Evolutionary conservation across 2,888 invertebrate species (phyloP).

Genomic region (Lithophane leautieri): DNA sequence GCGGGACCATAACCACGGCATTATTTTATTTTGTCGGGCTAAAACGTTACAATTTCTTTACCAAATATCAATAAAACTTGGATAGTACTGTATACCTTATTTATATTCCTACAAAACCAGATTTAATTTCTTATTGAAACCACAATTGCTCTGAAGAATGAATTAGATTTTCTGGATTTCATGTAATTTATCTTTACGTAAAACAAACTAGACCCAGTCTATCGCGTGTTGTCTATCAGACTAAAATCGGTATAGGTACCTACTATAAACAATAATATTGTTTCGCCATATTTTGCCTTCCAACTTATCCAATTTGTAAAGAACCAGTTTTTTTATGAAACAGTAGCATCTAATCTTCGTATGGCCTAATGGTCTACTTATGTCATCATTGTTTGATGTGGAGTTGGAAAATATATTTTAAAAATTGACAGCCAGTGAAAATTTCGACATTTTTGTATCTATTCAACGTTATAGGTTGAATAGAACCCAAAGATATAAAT

Average conservation of each 20-base stretch:
- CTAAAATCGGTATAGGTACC: slow-evolving; percentile 27
- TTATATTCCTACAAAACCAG: neutral
- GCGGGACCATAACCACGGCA: neutral
- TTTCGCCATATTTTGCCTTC: slow-evolving; percentile 15
- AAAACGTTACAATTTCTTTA: neutral
- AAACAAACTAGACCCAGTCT: slow-evolving; percentile 2
- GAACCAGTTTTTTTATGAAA: slow-evolving; percentile 21
- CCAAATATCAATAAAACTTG: neutral
- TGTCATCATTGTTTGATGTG: slow-evolving; percentile 8
- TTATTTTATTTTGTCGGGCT: slow-evolving; percentile 15
- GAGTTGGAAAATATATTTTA: neutral
- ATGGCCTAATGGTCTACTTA: neutral
- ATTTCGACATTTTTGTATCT: neutral
- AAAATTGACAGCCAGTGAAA: too few species aligned
- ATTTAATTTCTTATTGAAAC: neutral
- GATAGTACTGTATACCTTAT: neutral
- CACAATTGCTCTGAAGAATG: neutral
- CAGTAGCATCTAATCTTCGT: slow-evolving; percentile 3
- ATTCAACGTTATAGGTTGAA: neutral
- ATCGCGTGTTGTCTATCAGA: slow-evolving; percentile 24
- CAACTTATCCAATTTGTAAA: slow-evolving; percentile 6
- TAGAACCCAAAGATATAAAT: too few species aligned
- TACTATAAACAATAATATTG: slow-evolving; percentile 18
- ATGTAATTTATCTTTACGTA: slow-evolving; percentile 11
- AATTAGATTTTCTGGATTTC: slow-evolving; percentile 7